Conservation (phyloP, 2,797 vertebrate species). For the Morelia viridis region DNA sequence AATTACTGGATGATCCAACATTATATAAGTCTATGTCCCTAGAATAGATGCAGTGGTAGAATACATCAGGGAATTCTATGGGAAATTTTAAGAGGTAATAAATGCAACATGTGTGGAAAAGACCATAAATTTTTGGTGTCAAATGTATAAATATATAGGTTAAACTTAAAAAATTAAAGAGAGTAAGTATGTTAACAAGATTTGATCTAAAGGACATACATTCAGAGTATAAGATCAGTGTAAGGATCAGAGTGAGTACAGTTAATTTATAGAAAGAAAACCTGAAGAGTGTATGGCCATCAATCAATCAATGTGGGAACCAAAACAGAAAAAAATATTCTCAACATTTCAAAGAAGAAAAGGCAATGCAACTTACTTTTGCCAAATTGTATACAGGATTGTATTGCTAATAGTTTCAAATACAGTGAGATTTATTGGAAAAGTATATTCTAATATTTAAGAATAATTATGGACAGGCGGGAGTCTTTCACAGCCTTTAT, state of each 20-base stretch:
- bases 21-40: background rate
- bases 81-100: background rate
- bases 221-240: background rate
- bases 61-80: background rate
- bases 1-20: background rate
- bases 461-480: background rate
- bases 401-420: background rate
- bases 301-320: background rate
- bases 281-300: background rate
- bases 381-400: background rate
- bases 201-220: background rate
- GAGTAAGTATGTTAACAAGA: background rate
- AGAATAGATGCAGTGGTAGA: background rate
- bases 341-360: background rate
- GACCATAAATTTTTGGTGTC: background rate
- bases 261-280: background rate
- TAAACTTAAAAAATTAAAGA: background rate
- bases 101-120: background rate
- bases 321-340: background rate
- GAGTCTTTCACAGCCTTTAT: background rate
- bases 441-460: background rate
- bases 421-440: background rate
- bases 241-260: background rate
- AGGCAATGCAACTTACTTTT: background rate
- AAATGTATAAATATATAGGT: background rate